Percentiles rank a stretch among this genome's conserved stretches.
Evolutionary conservation across 2,797 vertebrate genomes (phyloP).

Genomic region (Epinephelus malabaricus): DNA sequence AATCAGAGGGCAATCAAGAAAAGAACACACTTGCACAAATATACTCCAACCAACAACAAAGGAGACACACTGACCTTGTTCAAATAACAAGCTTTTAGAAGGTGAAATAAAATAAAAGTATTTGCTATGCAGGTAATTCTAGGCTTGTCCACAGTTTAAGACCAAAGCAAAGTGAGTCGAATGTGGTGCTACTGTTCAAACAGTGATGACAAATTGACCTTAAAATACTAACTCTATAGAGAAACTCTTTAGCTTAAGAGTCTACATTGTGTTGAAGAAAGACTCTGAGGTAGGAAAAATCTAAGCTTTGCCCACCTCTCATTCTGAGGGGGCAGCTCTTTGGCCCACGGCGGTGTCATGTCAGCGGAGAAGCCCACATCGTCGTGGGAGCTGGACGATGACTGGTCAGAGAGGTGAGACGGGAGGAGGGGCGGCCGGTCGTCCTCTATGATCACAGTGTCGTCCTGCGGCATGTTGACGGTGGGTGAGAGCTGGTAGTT

Average conservation of each 20-base stretch:
- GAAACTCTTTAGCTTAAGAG: not conserved
- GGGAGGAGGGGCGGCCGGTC: constrained; percentile 92
- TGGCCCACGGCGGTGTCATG: constrained; percentile 87
- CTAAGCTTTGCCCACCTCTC: constrained; percentile 67
- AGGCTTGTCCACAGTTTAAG: not conserved
- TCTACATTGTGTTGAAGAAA: not conserved
- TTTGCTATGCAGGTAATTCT: not conserved
- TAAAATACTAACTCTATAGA: not conserved
- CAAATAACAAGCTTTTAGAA: not conserved
- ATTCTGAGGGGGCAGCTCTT: constrained; percentile 73
- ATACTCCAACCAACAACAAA: not conserved
- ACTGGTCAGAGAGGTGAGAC: constrained; percentile 94
- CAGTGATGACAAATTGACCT: not conserved
- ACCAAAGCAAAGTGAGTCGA: not conserved
- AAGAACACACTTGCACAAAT: not conserved
- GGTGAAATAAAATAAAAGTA: not conserved
- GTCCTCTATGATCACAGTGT: constrained; percentile 97
- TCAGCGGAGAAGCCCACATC: constrained; percentile 89
- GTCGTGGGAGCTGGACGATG: constrained; percentile 96
- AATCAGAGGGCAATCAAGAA: constrained; percentile 33
- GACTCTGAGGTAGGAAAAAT: not conserved
- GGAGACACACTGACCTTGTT: constrained; percentile 1
- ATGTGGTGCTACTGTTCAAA: not conserved
- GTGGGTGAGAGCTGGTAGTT: constrained; percentile 97
- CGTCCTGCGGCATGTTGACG: constrained; percentile 98